A percentile compares a stretch with the other conserved stretches of the same genome.
phyloP scores from a whole-genome alignment of 1,140 invertebrate genomes.

The Subanguina moxae region DNA sequence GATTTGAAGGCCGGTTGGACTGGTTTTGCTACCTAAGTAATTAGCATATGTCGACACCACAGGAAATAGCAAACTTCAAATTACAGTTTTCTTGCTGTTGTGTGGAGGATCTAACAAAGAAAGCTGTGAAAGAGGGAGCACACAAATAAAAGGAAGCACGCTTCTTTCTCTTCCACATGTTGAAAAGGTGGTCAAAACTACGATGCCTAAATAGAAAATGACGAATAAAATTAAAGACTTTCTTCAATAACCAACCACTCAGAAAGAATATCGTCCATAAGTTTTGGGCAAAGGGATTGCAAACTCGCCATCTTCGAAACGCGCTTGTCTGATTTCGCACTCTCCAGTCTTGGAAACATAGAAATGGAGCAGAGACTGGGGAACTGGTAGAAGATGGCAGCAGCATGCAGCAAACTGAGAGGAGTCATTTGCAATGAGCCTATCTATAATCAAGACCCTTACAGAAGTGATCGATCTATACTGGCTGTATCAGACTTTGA shows the following conservation, averaged over 20 bases:
- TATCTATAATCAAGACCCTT: no score
- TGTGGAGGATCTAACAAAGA: not conserved
- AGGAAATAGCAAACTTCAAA: not conserved
- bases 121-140: not conserved
- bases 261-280: not conserved
- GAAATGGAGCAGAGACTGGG: not conserved
- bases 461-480: no score
- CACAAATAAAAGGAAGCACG: constrained; percentile 7
- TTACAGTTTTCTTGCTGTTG: not conserved
- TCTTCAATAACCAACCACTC: not conserved
- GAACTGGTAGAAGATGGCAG: not conserved
- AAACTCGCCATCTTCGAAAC: not conserved
- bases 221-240: not conserved
- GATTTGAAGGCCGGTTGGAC: not conserved
- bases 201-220: not conserved
- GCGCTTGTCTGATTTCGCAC: not conserved
- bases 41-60: not conserved
- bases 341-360: constrained; percentile 6
- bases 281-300: not conserved
- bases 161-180: not conserved
- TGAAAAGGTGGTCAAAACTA: constrained; percentile 3
- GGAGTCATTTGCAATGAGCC: not conserved
- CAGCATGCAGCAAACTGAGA: constrained; percentile 7
- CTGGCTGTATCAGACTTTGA: no score
- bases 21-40: not conserved